phyloP scores from a whole-genome alignment of 2,113 vertebrate genomes.

The Cathartes aura region DNA sequence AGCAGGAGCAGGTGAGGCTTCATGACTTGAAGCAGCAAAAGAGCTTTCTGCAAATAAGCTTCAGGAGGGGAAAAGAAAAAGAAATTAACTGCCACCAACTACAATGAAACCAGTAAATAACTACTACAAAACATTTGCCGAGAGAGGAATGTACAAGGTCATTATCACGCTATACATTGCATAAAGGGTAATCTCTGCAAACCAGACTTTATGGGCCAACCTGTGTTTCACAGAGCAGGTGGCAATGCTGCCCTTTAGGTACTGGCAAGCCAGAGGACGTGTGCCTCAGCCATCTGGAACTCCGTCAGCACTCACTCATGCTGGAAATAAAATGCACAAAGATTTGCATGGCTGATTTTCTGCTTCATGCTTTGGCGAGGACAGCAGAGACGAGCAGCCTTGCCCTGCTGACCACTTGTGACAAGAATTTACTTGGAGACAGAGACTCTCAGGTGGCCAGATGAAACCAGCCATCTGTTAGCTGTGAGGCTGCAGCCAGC shows the following conservation, averaged over 20 bases:
- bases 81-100: not conserved
- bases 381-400: not conserved
- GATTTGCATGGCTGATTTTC: constrained; percentile 36
- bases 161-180: not conserved
- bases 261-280: not conserved
- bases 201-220: not conserved
- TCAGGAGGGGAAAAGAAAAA: not conserved
- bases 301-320: not conserved
- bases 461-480: constrained; percentile 55
- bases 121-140: not conserved
- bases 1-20: constrained; percentile 4
- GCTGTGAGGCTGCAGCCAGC: not conserved
- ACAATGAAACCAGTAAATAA: not conserved
- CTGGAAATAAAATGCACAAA: constrained; percentile 16
- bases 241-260: constrained; percentile 23
- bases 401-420: constrained; percentile 7
- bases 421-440: constrained; percentile 20
- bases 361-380: not conserved
- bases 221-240: constrained; percentile 36
- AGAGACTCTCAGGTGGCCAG: not conserved
- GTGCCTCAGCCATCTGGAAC: constrained; percentile 51
- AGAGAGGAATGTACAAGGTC: not conserved
- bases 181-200: not conserved
- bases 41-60: not conserved
- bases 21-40: not conserved